A percentile compares a stretch with the other conserved stretches of the same genome.
Conservation (phyloP, 2,888 invertebrate genomes). For the Protodeltote pygarga region DNA sequence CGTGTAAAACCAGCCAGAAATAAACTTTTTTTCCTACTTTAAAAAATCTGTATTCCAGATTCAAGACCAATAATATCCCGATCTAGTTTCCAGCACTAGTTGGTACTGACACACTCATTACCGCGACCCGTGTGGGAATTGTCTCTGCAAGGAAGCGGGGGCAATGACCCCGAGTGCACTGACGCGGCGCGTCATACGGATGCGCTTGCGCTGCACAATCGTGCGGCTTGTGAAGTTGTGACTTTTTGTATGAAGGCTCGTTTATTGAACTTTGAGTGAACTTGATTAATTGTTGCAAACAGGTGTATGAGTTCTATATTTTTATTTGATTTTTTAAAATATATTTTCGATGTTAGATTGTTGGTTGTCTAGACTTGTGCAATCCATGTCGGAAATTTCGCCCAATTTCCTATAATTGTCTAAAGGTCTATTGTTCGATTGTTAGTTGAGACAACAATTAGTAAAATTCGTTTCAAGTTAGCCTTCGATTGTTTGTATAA, state of each 20-base stretch:
- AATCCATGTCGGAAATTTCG: too few relatives aligned
- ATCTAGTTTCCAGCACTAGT: constrained; percentile 40
- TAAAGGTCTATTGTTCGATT: too few relatives aligned
- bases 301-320: too few relatives aligned
- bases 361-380: too few relatives aligned
- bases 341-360: too few relatives aligned
- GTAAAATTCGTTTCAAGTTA: too few relatives aligned
- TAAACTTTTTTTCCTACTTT: too few relatives aligned
- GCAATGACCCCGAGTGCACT: constrained; percentile 70
- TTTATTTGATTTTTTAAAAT: background rate
- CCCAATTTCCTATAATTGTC: too few relatives aligned
- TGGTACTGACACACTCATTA: constrained; percentile 53
- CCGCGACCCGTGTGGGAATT: constrained; percentile 63
- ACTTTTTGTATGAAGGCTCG: constrained; percentile 44
- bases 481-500: too few relatives aligned
- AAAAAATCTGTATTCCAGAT: background rate
- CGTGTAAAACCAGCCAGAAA: too few relatives aligned
- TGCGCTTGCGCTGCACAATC: constrained; percentile 73
- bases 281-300: constrained; percentile 17
- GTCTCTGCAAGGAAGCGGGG: constrained; percentile 64
- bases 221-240: constrained; percentile 36
- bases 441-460: too few relatives aligned
- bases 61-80: background rate
- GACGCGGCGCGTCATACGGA: constrained; percentile 68
- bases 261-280: constrained; percentile 48